Evolutionary conservation across 2,888 invertebrate species (phyloP).

Genomic region (Melanchra persicariae): DNA sequence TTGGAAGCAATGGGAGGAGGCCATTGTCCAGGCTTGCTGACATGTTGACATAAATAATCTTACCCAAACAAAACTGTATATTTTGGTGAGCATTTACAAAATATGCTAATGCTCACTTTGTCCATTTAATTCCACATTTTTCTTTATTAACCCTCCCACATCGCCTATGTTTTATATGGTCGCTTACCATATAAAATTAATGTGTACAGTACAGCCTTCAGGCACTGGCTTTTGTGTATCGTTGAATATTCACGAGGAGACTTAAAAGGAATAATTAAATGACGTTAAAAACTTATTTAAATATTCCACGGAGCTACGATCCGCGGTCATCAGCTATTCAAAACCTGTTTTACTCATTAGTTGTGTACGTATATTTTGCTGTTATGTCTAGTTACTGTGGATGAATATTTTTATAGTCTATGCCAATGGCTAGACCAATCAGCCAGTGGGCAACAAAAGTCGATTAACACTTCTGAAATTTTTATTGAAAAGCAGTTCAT

Average conservation of each 20-base stretch:
- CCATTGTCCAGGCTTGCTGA: too few species aligned
- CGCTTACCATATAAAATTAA: conserved; percentile 67
- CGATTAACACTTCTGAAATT: not conserved
- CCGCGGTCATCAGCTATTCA: conserved; percentile 84
- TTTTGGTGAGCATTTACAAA: not conserved
- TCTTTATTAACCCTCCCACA: conserved; percentile 25
- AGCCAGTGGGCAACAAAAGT: not conserved
- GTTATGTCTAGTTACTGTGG: conserved; percentile 43
- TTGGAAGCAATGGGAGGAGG: too few species aligned
- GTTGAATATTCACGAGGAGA: conserved; percentile 85
- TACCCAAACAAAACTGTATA: not conserved
- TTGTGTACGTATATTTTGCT: conserved; percentile 58
- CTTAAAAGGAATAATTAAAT: conserved; percentile 87
- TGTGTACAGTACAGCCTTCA: conserved; percentile 64
- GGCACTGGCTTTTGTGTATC: conserved; percentile 68
- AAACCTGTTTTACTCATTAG: conserved; percentile 84
- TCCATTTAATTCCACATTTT: conserved; percentile 7
- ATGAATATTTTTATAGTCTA: conserved; percentile 1
- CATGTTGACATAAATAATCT: not conserved
- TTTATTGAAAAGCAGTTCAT: not conserved
- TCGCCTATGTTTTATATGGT: conserved; percentile 45
- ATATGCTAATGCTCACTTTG: not conserved
- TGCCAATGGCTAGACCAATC: not conserved
- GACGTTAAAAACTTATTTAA: conserved; percentile 86
- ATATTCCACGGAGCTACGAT: conserved; percentile 81